Evolutionary conservation across 1,140 invertebrate species (phyloP), one percentile per base, ranked within the genome.

Genomic region (Triops cancriformis): DNA sequence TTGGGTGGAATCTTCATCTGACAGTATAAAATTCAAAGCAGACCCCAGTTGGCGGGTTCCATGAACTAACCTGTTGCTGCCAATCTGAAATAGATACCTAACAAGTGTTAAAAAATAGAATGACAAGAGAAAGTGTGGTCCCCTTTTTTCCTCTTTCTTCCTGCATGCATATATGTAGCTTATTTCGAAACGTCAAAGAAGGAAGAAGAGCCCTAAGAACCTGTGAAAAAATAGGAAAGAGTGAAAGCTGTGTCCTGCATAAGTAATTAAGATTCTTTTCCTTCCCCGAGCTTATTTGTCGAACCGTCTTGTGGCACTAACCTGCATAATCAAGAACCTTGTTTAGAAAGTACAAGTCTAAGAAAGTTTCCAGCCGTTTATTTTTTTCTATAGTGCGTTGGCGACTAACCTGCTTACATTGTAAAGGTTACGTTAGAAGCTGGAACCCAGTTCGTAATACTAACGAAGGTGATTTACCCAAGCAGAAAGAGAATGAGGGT

Each of bases 71-170:
- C 51, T 64, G 51, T 37, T 23, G 51, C 51, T 64, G 18, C 7
- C 14, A 23, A 64, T 64, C 23, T 64, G 51, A 64, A 64, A 64
- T 18, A 64, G 51, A 64, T n/a, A 64, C 51, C 18, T 18, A 23
- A 64, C 51, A 10, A 3, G 51, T 64, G 51, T 64, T n/a, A 23
- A 23, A 64, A 64, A 64, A 64, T n/a, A 23, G 51, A 23, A 23
- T 23, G n/a, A n/a, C n/a, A 64, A 64, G 51, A 64, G 51, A 64
- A 64, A 64, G 51, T 64, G n/a, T 64, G 51, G 31, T 64, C 51
- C 1, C 23, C n/a, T n/a, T n/a, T 64, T 64, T 64, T 23, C 51
- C 23, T 64, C 51, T 64, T 64, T 14, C 51, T 64, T 64, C 7
- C 7, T 37, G 18, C 18, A 64, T 23, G 3, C 51, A 64, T 23